Base-by-base conservation (phyloP, 2,113 vertebrate species). In the Mormyrus iriodes region DNA sequence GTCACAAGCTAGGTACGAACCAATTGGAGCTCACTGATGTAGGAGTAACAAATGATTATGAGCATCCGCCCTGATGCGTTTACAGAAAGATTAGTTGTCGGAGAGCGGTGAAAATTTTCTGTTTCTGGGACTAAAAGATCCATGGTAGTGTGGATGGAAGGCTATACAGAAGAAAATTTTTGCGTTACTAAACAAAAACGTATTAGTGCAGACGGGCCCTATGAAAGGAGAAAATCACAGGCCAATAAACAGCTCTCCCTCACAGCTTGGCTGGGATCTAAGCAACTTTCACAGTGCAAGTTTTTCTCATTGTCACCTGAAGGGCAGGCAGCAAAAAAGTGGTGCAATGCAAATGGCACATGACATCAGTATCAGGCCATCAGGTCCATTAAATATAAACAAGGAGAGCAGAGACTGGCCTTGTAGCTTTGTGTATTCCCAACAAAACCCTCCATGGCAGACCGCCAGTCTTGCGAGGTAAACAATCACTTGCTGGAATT, bases 401-500 rank as follows among this genome's bases (percentile, higher is more conserved):
- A 48, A 46, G 49, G 48, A 17, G 39, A 17, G 44, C 0, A 6
- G 73, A 51, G 51, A 88, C 44, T 49, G 4, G 24, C 88, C 35
- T 2, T 39, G n/a, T 86, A 19, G 39, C 83, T 89, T 79, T 27
- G 61, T 85, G 83, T 65, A 89, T 31, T 82, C 52, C 46, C 24
- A 13, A 51, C 46, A 13, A 44, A 48, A 42, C 82, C 9, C 21
- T 0, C 82, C 82, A 24, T 84, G 21, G 73, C 31, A 46, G 85
- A 4, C 35, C 12, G 42, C 86, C 85, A 82, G 49, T 84, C 89
- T 31, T 31, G 42, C 27, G 39, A 83, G 52, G 86, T 84, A 88
- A 90, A 90, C 89, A 90, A 69, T 61, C n/a, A 51, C 69, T 49
- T 79, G 35, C 7, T 15, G 52, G 89, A 87, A 88, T 88, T 51